phyloP scores from a whole-genome alignment of 2,797 vertebrate genomes.

The Halcyon leucocephala region DNA sequence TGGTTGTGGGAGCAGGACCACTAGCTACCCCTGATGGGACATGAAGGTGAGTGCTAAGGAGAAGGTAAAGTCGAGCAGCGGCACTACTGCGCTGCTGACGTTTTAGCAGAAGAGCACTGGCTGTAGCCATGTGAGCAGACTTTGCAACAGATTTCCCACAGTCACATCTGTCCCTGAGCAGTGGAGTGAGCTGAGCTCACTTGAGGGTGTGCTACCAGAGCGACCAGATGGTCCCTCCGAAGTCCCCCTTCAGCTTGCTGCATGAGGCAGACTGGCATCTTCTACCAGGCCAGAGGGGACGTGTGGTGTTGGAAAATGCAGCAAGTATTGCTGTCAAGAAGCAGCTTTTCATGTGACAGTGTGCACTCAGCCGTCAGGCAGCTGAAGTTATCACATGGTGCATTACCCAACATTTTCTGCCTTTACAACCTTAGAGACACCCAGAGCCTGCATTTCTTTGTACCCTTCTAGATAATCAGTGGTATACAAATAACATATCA shows the following conservation, averaged over 20 bases:
- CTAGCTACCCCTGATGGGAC: not conserved
- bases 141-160: not conserved
- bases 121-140: not conserved
- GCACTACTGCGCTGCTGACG: not conserved
- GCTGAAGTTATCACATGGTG: not conserved
- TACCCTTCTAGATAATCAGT: not conserved
- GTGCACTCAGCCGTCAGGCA: not conserved
- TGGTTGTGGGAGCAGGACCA: not conserved
- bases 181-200: not conserved
- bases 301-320: not conserved
- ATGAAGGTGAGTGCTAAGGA: not conserved
- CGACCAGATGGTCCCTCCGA: not conserved
- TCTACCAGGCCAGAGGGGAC: not conserved
- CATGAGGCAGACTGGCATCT: not conserved
- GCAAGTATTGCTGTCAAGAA: not conserved
- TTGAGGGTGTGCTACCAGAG: not conserved
- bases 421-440: not conserved
- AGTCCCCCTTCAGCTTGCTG: not conserved
- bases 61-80: not conserved
- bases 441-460: not conserved
- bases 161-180: not conserved
- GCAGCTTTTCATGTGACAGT: not conserved
- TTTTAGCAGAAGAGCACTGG: not conserved
- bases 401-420: not conserved
- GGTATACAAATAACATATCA: not conserved